phyloP scores from a whole-genome alignment of 2,888 invertebrate genomes.

The Mantis religiosa region DNA sequence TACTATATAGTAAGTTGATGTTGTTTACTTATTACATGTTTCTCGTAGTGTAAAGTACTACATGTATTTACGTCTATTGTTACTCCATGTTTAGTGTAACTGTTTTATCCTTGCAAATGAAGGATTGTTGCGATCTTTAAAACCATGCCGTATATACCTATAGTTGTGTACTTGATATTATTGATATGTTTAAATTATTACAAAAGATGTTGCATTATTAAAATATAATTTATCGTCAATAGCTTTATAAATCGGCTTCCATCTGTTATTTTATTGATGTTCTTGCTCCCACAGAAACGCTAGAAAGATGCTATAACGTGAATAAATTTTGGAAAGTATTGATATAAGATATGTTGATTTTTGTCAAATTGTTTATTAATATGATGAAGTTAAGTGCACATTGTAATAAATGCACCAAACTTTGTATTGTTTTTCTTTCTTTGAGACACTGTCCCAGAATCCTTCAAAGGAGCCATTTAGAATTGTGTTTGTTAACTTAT shows the following conservation, averaged over 20 bases:
- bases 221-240: not conserved
- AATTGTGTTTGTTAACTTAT: not conserved
- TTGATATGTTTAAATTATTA: not conserved
- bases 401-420: constrained; percentile 29
- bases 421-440: not conserved
- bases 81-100: not conserved
- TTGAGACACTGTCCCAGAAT: too few species aligned
- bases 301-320: not conserved
- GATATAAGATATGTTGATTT: constrained; percentile 9
- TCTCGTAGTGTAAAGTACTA: not conserved
- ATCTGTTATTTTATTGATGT: not conserved
- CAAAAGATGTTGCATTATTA: not conserved
- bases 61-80: not conserved
- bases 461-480: not conserved
- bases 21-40: not conserved
- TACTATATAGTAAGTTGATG: not conserved
- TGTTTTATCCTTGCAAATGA: not conserved
- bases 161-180: not conserved
- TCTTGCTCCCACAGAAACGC: not conserved
- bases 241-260: not conserved
- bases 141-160: not conserved
- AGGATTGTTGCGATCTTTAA: not conserved
- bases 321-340: not conserved
- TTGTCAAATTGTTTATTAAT: constrained; percentile 28
- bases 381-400: constrained; percentile 22